These are phyloP conservation scores for Cordilura impudica DNA, from an alignment of 2,888 invertebrate genomes.

Conservation along the genomic window DNA sequence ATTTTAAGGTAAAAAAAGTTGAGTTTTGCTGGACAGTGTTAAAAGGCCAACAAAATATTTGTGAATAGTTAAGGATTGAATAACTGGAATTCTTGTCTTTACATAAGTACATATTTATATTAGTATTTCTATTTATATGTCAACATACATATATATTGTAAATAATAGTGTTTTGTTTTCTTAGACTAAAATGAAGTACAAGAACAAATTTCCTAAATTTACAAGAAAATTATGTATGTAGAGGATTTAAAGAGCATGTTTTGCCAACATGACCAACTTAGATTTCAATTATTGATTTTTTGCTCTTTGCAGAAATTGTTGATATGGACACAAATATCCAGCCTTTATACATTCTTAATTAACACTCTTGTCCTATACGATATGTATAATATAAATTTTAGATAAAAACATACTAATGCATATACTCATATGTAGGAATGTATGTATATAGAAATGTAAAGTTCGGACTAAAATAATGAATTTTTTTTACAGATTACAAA, in stretches of 20 bases:
- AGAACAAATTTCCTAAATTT: not conserved
- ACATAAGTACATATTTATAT: too few relatives aligned
- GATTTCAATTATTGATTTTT: constrained; percentile 26
- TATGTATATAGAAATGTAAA: too few relatives aligned
- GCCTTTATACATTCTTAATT: constrained; percentile 34
- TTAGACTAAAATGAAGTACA: not conserved
- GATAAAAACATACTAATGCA: not conserved
- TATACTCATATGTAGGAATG: not conserved
- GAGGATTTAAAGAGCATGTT: not conserved
- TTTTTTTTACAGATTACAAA: not conserved
- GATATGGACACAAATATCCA: constrained; percentile 8
- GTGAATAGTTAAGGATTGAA: too few relatives aligned
- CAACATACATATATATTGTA: not conserved
- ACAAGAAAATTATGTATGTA: not conserved
- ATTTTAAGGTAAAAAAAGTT: too few relatives aligned
- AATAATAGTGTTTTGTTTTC: not conserved
- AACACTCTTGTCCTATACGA: constrained; percentile 28
- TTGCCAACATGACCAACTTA: constrained; percentile 1
- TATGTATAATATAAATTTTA: not conserved
- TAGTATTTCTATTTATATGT: too few relatives aligned
- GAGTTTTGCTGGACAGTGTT: too few relatives aligned
- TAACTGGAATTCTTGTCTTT: too few relatives aligned
- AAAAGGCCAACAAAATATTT: too few relatives aligned
- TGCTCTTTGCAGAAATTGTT: not conserved
- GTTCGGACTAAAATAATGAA: too few relatives aligned